These are phyloP conservation scores for Aulostomus chinensis DNA, from an alignment of 2,797 vertebrate genomes.

Conservation along the genomic window DNA sequence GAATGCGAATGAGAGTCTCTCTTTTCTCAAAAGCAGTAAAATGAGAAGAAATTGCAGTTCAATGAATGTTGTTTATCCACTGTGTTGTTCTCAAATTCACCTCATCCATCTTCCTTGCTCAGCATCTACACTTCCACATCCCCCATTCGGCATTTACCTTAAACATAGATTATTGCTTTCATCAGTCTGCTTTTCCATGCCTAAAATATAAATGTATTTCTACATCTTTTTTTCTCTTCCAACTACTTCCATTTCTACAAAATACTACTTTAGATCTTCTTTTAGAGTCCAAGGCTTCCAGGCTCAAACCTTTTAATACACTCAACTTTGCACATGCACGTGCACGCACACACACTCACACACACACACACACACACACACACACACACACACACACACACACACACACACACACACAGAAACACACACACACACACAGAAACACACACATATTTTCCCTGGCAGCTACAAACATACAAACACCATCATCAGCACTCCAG, in stretches of 20 bases:
- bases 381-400: too few relatives aligned
- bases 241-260: not conserved
- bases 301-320: not conserved
- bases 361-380: conserved; percentile 2
- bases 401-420: too few relatives aligned
- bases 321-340: too few relatives aligned
- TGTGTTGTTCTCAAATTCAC: conserved; percentile 7
- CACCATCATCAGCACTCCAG: conserved; percentile 15
- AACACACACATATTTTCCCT: too few relatives aligned
- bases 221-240: not conserved
- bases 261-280: conserved; percentile 3
- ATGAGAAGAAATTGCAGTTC: conserved; percentile 37
- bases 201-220: not conserved
- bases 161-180: conserved; percentile 1
- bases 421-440: too few relatives aligned
- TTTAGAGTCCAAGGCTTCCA: not conserved
- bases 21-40: conserved; percentile 33
- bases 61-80: conserved; percentile 41
- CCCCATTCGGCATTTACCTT: too few relatives aligned
- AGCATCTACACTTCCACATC: too few relatives aligned
- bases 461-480: too few relatives aligned
- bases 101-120: too few relatives aligned
- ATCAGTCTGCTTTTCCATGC: not conserved
- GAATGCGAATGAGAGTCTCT: conserved; percentile 35
- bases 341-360: too few relatives aligned